Conservation (phyloP, 1,140 invertebrate genomes). For the Danaus melanippus region DNA sequence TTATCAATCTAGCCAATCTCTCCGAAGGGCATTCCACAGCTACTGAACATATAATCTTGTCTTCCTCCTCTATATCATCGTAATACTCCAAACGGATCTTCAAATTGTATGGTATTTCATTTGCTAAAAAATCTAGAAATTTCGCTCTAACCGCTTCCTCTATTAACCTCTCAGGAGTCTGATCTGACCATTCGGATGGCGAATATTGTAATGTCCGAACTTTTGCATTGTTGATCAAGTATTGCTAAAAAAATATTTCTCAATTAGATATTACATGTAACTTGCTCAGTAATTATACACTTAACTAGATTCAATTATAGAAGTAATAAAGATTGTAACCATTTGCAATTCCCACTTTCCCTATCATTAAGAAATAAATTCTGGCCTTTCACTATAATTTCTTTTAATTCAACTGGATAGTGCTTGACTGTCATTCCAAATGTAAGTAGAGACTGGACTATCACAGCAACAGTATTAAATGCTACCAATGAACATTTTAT, state of each 20-base stretch:
- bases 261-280: slow-evolving; percentile 3
- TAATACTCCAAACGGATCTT: slow-evolving; percentile 78
- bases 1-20: slow-evolving; percentile 75
- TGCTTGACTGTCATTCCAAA: no score
- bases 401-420: no score
- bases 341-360: no score
- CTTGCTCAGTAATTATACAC: background rate
- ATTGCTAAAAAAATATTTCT: slow-evolving; percentile 74
- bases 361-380: no score
- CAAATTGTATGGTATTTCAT: slow-evolving; percentile 88
- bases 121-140: slow-evolving; percentile 82
- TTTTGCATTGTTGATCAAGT: slow-evolving; percentile 78
- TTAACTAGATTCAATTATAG: background rate
- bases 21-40: slow-evolving; percentile 75
- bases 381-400: no score
- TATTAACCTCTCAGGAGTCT: slow-evolving; percentile 78
- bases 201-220: slow-evolving; percentile 78
- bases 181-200: slow-evolving; percentile 78
- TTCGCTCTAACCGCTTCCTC: slow-evolving; percentile 82
- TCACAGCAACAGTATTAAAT: no score
- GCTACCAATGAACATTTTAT: no score
- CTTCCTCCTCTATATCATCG: slow-evolving; percentile 73
- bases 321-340: no score
- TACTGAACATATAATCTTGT: slow-evolving; percentile 75
- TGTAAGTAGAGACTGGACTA: no score